phyloP scores from a whole-genome alignment of 2,888 invertebrate genomes.

The Amblyjoppa fuscipennis region DNA sequence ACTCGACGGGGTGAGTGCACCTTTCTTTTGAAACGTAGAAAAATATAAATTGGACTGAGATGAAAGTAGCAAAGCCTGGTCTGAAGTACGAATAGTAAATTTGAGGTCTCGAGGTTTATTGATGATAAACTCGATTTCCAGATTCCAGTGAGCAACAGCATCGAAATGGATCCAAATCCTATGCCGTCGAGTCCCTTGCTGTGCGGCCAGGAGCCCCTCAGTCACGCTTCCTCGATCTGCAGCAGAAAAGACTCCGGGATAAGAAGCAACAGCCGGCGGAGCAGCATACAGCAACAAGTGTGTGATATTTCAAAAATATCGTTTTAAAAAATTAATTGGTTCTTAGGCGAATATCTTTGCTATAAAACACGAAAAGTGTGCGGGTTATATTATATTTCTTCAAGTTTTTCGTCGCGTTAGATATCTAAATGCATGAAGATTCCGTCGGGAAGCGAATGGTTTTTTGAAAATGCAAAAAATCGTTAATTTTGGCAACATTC shows the following conservation, averaged over 20 bases:
- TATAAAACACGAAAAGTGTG: no score
- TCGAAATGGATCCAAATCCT: conserved; percentile 84
- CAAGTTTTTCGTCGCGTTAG: no score
- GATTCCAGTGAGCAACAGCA: conserved; percentile 77
- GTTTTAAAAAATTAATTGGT: no score
- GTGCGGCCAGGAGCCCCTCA: conserved; percentile 88
- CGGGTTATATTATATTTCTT: no score
- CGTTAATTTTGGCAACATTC: no score
- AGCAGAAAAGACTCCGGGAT: conserved; percentile 96
- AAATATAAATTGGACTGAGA: background rate
- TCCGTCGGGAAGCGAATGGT: no score
- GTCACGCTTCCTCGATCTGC: conserved; percentile 91
- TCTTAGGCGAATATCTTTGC: no score
- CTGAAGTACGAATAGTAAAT: background rate
- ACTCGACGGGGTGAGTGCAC: conserved; percentile 73
- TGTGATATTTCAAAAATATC: conserved; percentile 52
- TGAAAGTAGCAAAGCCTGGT: background rate
- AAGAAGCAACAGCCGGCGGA: conserved; percentile 93
- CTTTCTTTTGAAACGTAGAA: background rate
- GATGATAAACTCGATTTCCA: conserved; percentile 63
- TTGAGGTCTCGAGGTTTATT: background rate
- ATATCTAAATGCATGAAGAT: no score
- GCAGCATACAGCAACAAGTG: conserved; percentile 95
- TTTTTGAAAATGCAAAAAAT: no score
- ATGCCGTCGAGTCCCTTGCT: conserved; percentile 83